A percentile compares a stretch with the other conserved stretches of the same genome.
Evolutionary conservation across 2,113 vertebrate species (phyloP).

Genomic region (Collichthys lucidus): DNA sequence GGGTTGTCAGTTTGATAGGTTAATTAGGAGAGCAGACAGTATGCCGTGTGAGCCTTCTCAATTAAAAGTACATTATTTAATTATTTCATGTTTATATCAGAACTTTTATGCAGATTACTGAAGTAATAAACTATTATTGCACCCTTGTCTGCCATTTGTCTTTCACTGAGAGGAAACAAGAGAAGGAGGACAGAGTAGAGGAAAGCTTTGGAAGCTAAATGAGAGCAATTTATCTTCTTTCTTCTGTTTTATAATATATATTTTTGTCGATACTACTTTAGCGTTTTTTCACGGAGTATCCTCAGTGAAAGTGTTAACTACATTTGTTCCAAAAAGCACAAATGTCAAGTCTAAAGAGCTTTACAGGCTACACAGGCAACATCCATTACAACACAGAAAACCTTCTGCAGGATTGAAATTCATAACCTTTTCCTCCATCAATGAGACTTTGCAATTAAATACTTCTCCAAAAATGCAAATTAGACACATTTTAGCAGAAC

Average conservation of each 20-base stretch:
- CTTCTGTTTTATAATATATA: neutral
- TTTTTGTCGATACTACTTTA: neutral
- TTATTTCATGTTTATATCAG: conserved; percentile 33
- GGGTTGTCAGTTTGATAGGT: conserved; percentile 28
- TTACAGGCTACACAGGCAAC: conserved; percentile 8
- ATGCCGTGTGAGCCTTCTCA: conserved; percentile 7
- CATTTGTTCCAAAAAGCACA: conserved; percentile 28
- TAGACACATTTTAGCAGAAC: conserved; percentile 34
- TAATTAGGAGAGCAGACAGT: conserved; percentile 34
- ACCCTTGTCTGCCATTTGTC: conserved; percentile 5
- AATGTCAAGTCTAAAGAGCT: conserved; percentile 44
- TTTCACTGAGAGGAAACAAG: neutral
- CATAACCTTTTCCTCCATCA: conserved; percentile 35
- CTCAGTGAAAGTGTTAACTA: conserved; percentile 20
- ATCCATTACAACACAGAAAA: conserved; percentile 5
- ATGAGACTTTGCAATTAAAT: conserved; percentile 35
- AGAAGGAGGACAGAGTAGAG: neutral
- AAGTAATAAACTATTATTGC: conserved; percentile 17
- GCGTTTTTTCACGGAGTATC: neutral
- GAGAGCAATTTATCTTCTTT: neutral
- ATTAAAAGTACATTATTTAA: conserved; percentile 33
- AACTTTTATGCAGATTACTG: conserved; percentile 2
- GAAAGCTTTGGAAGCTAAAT: neutral
- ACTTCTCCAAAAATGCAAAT: conserved; percentile 49
- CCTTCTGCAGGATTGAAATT: conserved; percentile 21